These are phyloP conservation scores for Petrolisthes cinctipes DNA, from an alignment of 2,888 invertebrate genomes.

Conservation along the genomic window DNA sequence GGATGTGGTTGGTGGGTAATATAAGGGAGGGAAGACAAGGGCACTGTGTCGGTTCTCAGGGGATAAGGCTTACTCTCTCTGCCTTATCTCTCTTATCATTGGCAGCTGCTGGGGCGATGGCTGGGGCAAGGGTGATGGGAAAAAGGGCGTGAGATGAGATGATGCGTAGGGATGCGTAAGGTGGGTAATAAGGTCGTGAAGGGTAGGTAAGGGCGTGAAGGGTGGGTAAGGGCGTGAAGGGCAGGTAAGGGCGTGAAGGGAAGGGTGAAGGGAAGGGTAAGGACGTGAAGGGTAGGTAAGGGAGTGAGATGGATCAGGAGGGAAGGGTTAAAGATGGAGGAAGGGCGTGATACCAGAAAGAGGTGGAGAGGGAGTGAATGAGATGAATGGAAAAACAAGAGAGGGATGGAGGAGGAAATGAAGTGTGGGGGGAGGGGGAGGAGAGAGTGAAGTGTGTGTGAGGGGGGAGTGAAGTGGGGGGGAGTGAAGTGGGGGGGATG, in stretches of 20 bases:
- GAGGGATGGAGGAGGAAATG: too few species aligned
- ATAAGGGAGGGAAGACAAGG: background rate
- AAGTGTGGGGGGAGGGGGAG: too few species aligned
- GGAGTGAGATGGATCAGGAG: background rate
- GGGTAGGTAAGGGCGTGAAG: background rate
- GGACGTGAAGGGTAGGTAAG: background rate
- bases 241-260: background rate
- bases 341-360: background rate
- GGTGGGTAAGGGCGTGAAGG: background rate
- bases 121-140: background rate
- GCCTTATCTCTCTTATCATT: slow-evolving; percentile 30
- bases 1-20: too few species aligned
- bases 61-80: slow-evolving; percentile 13
- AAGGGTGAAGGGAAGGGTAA: background rate
- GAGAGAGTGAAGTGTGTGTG: too few species aligned
- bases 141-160: background rate
- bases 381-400: too few species aligned
- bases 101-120: slow-evolving; percentile 25
- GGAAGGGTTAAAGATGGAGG: background rate
- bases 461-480: too few species aligned
- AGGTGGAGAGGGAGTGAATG: background rate
- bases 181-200: background rate
- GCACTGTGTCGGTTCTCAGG: background rate
- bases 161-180: background rate
- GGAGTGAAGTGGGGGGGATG: too few species aligned